A percentile compares a stretch with the other conserved stretches of the same genome.
Conservation (phyloP, 2,888 invertebrate genomes). For the Isoperla grammatica region DNA sequence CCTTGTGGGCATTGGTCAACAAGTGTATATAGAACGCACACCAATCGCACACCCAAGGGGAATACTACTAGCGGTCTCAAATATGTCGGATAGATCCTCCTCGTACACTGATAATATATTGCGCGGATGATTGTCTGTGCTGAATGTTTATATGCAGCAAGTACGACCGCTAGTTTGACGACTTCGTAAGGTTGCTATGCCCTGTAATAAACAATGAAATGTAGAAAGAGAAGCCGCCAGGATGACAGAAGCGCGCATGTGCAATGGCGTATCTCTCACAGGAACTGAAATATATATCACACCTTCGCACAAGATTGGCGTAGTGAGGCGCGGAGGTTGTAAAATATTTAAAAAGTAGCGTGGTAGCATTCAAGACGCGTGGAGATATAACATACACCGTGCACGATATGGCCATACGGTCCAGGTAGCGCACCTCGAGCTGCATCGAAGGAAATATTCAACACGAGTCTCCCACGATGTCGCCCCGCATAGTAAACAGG, state of each 20-base stretch:
- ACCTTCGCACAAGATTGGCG: constrained; percentile 11
- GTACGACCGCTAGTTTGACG: background rate
- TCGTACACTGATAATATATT: background rate
- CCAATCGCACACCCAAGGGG: too few relatives aligned
- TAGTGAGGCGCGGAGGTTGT: constrained; percentile 2
- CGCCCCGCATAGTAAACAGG: constrained; percentile 1
- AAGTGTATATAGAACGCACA: too few relatives aligned
- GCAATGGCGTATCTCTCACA: background rate
- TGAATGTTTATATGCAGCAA: constrained; percentile 1
- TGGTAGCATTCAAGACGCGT: constrained; percentile 2
- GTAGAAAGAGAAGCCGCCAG: background rate
- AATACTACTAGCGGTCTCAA: too few relatives aligned
- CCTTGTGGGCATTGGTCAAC: too few relatives aligned
- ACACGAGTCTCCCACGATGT: background rate
- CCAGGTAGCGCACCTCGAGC: background rate
- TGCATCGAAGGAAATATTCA: background rate
- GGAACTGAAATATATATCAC: constrained; percentile 14
- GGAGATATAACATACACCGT: background rate
- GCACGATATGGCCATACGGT: background rate
- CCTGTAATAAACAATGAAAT: constrained; percentile 10
- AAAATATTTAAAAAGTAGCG: constrained; percentile 13
- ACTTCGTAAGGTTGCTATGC: constrained; percentile 8
- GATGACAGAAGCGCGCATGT: too few relatives aligned
- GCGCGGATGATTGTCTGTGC: background rate
- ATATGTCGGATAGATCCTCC: too few relatives aligned